Evolutionary conservation across 2,113 vertebrate genomes (phyloP).

Genomic region (Bos javanicus): DNA sequence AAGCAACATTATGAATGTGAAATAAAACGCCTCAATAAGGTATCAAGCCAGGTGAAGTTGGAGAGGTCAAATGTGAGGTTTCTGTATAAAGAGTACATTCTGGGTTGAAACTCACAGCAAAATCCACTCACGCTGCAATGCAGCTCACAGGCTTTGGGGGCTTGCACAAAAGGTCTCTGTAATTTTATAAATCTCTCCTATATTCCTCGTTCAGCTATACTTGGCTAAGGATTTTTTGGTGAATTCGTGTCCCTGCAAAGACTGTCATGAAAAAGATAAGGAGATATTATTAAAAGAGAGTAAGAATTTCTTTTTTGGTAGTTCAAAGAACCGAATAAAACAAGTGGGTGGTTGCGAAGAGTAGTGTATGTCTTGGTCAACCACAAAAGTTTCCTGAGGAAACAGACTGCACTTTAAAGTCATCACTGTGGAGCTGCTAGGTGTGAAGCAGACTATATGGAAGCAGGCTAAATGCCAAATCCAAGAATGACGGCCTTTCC

Average conservation of each 20-base stretch:
- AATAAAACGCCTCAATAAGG: conserved; percentile 83
- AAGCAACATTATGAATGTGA: conserved; percentile 80
- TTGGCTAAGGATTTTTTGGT: neutral
- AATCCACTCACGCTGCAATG: neutral
- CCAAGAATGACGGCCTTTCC: neutral
- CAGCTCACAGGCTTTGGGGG: neutral
- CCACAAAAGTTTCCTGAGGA: conserved; percentile 81
- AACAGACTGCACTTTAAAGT: conserved; percentile 60
- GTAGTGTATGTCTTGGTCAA: conserved; percentile 72
- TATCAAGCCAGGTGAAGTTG: conserved; percentile 5
- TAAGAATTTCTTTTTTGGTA: conserved; percentile 29
- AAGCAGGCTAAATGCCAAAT: neutral
- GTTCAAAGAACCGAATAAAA: conserved; percentile 57
- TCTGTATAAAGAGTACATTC: neutral
- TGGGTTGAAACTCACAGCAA: neutral
- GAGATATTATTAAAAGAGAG: neutral
- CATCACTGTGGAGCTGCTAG: neutral
- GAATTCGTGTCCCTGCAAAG: neutral
- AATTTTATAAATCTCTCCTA: neutral
- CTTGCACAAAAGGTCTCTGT: neutral
- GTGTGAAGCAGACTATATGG: neutral
- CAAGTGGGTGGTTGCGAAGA: conserved; percentile 62
- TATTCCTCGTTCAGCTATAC: neutral
- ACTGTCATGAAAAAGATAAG: neutral
- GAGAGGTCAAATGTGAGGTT: neutral